These are phyloP conservation scores for Platyrinchus mystaceus DNA, from an alignment of 2,797 vertebrate species.

Conservation along the genomic window DNA sequence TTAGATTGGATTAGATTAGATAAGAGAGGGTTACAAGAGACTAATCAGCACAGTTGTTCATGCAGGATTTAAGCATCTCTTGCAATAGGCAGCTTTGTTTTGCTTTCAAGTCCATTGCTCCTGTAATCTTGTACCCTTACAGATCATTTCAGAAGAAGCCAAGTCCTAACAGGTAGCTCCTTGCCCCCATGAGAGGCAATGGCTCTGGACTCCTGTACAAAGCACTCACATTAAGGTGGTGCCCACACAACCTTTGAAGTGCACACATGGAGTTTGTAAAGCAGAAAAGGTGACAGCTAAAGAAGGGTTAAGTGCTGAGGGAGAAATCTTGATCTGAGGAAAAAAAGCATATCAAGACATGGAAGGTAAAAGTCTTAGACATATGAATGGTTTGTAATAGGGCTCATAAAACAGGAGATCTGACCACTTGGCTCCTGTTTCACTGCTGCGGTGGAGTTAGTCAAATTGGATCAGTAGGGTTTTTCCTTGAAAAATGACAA, in stretches of 20 bases:
- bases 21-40: background rate
- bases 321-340: background rate
- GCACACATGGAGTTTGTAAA: background rate
- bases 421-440: background rate
- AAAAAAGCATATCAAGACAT: background rate
- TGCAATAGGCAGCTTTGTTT: conserved; percentile 19
- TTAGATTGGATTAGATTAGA: conserved; percentile 12
- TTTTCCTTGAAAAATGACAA: background rate
- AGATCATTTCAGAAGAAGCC: background rate
- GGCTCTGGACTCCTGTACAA: background rate
- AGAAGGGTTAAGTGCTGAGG: background rate
- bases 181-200: no score
- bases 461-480: background rate
- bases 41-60: background rate
- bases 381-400: background rate
- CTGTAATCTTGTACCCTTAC: background rate
- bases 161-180: background rate
- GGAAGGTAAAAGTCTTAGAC: background rate
- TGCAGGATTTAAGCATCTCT: background rate
- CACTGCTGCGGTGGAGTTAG: background rate
- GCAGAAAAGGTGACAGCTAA: background rate
- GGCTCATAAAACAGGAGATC: background rate
- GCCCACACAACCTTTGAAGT: background rate
- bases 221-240: background rate
- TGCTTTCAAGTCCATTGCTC: conserved; percentile 1